Conservation (phyloP, 2,888 invertebrate genomes). For the Trissolcus brochymenae region DNA sequence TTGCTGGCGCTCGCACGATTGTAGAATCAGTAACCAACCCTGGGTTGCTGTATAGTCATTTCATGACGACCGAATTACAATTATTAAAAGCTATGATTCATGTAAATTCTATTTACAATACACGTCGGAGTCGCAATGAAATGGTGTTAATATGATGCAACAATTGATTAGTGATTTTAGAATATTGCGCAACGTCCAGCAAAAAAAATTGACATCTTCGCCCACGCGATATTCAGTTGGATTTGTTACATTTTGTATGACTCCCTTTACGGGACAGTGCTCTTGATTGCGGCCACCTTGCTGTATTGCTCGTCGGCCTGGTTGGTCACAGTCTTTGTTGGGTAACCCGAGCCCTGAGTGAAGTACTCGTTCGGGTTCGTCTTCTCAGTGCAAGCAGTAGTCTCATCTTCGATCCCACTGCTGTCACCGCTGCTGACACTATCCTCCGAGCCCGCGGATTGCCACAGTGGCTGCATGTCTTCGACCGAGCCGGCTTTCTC, state of each 20-base stretch:
- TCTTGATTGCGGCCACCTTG: slow-evolving; percentile 70
- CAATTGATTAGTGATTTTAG: slow-evolving; percentile 5
- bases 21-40: slow-evolving; percentile 9
- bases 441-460: slow-evolving; percentile 44
- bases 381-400: slow-evolving; percentile 12
- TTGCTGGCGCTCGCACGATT: not conserved
- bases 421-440: slow-evolving; percentile 31
- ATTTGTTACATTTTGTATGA: not conserved
- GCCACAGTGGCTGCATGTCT: slow-evolving; percentile 45
- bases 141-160: slow-evolving; percentile 8
- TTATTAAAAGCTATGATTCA: slow-evolving; percentile 31
- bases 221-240: slow-evolving; percentile 13
- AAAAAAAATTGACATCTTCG: not conserved
- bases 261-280: slow-evolving; percentile 64
- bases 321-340: slow-evolving; percentile 45
- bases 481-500: slow-evolving; percentile 30
- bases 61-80: slow-evolving; percentile 21
- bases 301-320: slow-evolving; percentile 70
- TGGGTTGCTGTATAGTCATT: slow-evolving; percentile 12
- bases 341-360: slow-evolving; percentile 63
- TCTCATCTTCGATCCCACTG: slow-evolving; percentile 24
- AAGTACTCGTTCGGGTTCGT: slow-evolving; percentile 61
- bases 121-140: slow-evolving; percentile 16
- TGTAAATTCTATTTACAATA: slow-evolving; percentile 44
- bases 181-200: slow-evolving; percentile 5